Evolutionary conservation across 2,888 invertebrate genomes (phyloP).

Genomic region (Caenorhabditis doughertyi): DNA sequence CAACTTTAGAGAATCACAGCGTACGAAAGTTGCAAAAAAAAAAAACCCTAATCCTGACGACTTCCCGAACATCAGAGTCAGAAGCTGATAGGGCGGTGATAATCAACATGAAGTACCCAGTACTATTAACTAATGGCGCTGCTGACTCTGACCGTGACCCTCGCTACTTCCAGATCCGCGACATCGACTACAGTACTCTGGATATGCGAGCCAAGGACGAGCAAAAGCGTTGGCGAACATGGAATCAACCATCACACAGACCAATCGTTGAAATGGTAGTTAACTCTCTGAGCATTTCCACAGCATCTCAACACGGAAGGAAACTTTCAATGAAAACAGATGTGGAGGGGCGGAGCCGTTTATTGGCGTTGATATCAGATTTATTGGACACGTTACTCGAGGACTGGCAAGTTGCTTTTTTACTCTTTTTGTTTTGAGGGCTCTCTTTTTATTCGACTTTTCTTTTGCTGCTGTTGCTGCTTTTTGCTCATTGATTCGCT

Average conservation of each 20-base stretch:
- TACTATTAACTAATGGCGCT: no score
- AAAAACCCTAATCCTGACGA: no score
- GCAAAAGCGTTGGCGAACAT: constrained; percentile 75
- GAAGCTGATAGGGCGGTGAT: no score
- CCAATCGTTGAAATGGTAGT: constrained; percentile 77
- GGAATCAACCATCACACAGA: constrained; percentile 59
- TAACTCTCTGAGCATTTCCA: constrained; percentile 67
- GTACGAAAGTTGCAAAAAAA: no score
- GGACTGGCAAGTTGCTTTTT: constrained; percentile 92
- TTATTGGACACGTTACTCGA: constrained; percentile 96
- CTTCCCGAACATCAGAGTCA: no score
- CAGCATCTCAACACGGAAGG: constrained; percentile 35
- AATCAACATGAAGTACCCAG: no score
- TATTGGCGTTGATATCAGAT: constrained; percentile 93
- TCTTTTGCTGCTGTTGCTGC: background rate
- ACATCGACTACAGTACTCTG: constrained; percentile 78
- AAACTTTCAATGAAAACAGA: constrained; percentile 70
- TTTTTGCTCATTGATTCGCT: background rate
- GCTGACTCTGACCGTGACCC: no score
- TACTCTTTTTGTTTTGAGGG: background rate
- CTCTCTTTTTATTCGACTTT: background rate
- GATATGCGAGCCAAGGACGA: constrained; percentile 73
- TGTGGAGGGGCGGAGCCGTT: constrained; percentile 66
- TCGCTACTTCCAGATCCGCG: constrained; percentile 77
- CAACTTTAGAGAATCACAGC: no score